phyloP scores from a whole-genome alignment of 2,113 vertebrate genomes.

The Irena cyanogastra region DNA sequence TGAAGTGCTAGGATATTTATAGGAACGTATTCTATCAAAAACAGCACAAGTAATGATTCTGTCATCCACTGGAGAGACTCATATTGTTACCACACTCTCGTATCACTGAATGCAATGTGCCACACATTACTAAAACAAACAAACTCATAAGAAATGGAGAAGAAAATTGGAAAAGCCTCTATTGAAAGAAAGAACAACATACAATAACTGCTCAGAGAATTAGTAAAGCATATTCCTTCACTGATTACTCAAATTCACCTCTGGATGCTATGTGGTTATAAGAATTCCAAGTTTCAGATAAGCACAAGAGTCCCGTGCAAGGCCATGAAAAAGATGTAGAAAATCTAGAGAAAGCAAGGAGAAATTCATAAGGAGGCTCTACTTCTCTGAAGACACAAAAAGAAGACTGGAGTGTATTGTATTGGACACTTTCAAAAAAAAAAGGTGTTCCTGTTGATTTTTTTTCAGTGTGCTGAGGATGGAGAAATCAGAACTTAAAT shows the following conservation, averaged over 20 bases:
- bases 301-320: neutral
- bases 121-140: neutral
- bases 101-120: neutral
- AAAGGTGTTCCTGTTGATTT: neutral
- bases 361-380: neutral
- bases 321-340: neutral
- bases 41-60: neutral
- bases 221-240: neutral
- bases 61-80: neutral
- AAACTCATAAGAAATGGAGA: neutral
- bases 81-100: neutral
- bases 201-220: neutral
- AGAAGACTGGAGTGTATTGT: neutral
- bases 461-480: neutral
- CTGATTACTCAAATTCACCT: neutral
- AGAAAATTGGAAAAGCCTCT: neutral
- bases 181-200: neutral
- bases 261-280: neutral
- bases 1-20: neutral
- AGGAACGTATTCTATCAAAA: neutral
- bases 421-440: neutral
- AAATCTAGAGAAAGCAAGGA: neutral
- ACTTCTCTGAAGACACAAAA: neutral
- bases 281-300: neutral
- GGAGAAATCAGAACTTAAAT: neutral